A percentile compares a stretch with the other conserved stretches of the same genome.
These are phyloP conservation scores for Anoura caudifer DNA, from an alignment of 2,113 vertebrate species.

Conservation along the genomic window DNA sequence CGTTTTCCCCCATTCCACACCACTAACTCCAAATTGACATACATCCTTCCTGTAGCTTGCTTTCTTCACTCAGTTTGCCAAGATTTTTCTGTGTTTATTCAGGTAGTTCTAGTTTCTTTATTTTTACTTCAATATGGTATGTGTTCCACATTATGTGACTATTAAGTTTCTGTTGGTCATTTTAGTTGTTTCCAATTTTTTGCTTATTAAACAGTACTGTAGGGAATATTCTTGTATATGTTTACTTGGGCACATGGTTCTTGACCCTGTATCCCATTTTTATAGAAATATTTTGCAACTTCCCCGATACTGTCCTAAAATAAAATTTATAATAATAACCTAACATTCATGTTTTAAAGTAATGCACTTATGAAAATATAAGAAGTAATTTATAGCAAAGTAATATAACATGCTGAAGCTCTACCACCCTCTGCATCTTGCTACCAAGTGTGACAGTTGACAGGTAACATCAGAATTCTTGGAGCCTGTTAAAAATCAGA, in stretches of 20 bases:
- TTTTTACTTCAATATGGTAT: neutral
- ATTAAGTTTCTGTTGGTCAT: neutral
- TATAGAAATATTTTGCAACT: neutral
- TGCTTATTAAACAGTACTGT: neutral
- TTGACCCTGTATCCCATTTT: neutral
- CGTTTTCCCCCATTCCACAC: neutral
- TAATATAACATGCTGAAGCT: neutral
- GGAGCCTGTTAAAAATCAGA: neutral
- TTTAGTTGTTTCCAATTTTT: neutral
- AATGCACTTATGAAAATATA: neutral
- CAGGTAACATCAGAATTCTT: neutral
- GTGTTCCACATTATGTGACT: neutral
- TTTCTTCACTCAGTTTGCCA: neutral
- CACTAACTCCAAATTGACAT: neutral
- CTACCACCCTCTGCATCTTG: neutral
- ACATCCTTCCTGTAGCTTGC: conserved; percentile 6
- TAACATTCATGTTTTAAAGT: neutral
- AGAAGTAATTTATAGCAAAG: neutral
- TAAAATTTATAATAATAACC: neutral
- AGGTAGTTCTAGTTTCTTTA: neutral
- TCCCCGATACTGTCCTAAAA: neutral
- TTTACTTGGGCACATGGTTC: neutral
- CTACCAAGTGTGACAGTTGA: neutral
- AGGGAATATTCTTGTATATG: neutral
- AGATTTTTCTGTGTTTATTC: conserved; percentile 22